Conservation (phyloP, 2,113 vertebrate genomes). For the Nothoprocta pentlandii region DNA sequence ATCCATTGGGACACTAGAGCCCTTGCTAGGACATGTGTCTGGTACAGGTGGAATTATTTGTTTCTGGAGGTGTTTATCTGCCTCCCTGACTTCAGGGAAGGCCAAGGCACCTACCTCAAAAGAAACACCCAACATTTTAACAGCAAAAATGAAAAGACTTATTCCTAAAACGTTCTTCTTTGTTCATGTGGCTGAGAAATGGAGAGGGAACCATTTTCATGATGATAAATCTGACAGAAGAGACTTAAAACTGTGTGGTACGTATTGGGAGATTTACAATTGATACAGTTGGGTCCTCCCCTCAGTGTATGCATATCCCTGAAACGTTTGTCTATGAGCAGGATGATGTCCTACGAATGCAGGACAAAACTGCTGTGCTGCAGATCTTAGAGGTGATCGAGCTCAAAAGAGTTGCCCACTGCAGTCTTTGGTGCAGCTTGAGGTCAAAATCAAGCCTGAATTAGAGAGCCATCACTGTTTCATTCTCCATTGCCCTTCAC, state of each 20-base stretch:
- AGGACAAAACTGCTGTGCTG: background rate
- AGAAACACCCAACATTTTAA: slow-evolving; percentile 56
- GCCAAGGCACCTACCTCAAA: background rate
- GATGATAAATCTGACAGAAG: background rate
- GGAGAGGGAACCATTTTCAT: background rate
- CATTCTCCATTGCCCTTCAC: background rate
- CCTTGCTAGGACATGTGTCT: background rate
- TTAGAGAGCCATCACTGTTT: background rate
- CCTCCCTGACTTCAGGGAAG: slow-evolving; percentile 26
- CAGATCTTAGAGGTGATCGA: background rate
- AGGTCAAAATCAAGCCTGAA: background rate
- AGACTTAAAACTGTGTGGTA: background rate
- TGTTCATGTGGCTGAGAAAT: background rate
- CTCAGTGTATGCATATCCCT: background rate
- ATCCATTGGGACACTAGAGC: slow-evolving; percentile 58
- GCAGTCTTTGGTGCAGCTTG: background rate
- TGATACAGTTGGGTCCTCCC: background rate
- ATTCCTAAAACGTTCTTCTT: background rate
- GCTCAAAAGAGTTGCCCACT: background rate
- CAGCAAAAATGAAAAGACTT: background rate
- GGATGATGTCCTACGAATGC: background rate
- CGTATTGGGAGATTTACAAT: background rate
- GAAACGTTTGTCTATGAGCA: background rate
- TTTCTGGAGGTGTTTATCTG: slow-evolving; percentile 57
- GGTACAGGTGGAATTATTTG: slow-evolving; percentile 19